These are phyloP conservation scores for Sepioteuthis lessoniana DNA, from an alignment of 2,888 invertebrate species.

Conservation along the genomic window DNA sequence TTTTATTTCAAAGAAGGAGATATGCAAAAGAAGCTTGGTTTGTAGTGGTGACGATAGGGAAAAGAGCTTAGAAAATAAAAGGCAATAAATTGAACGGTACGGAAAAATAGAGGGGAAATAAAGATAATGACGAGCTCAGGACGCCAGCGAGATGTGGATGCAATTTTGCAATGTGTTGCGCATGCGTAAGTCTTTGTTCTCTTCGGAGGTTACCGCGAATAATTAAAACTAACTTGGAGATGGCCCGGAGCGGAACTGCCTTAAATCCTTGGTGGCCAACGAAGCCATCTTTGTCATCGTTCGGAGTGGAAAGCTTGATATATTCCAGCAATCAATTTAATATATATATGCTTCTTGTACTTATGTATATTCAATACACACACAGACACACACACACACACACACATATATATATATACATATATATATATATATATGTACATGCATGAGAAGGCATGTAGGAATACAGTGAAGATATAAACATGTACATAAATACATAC, in stretches of 20 bases:
- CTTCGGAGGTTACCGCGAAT: neutral
- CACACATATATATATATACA: too few species aligned
- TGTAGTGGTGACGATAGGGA: neutral
- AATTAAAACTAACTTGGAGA: neutral
- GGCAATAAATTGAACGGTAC: neutral
- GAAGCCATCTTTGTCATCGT: neutral
- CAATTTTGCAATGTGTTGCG: neutral
- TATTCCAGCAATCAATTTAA: neutral
- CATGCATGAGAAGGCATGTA: too few species aligned
- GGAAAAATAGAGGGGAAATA: neutral
- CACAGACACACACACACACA: too few species aligned
- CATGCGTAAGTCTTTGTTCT: neutral
- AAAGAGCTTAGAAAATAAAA: neutral
- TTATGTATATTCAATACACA: too few species aligned
- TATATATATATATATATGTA: too few species aligned
- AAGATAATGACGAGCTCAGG: neutral
- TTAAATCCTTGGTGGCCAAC: slow-evolving; percentile 13
- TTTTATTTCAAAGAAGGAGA: too few species aligned
- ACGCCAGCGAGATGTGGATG: neutral
- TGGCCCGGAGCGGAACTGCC: neutral
- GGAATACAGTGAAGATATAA: too few species aligned
- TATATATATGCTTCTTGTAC: neutral
- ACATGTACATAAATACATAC: too few species aligned
- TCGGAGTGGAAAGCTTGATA: neutral
- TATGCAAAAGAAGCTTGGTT: too few species aligned